Evolutionary conservation across 2,113 vertebrate genomes (phyloP), one percentile per base, ranked within the genome.

Genomic region (Cephalophus harveyi): DNA sequence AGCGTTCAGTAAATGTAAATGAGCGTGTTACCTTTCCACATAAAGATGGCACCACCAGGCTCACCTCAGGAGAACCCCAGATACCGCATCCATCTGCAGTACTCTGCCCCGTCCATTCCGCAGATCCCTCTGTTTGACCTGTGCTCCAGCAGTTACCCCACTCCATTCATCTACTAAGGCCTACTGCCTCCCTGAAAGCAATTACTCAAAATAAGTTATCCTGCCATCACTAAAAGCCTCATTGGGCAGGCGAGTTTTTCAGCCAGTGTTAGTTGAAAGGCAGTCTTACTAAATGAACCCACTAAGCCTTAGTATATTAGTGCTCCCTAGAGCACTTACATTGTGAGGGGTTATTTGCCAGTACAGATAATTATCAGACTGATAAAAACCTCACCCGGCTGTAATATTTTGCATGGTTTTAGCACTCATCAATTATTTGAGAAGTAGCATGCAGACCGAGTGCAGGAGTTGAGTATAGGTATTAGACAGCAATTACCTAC

Each of bases 11-110:
- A 52, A 23, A 7, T 0, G 15, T 79, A 8, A 59, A 87, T 7
- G 11, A 36, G 46, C 0, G 0, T 3, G 21, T 50, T 2, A 2
- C 36, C 52, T 33, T 33, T 86, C 21, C 48, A 4, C 0, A 2
- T 12, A 16, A 13, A 5, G 30, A 27, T 0, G 28, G 17, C 74
- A 13, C 10, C 2, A 13, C 8, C 83, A 36, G 27, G 19, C 55
- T 92, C 10, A 6, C 16, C 74, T 54, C 62, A 28, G 16, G 46
- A 55, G 33, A 46, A 23, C 33, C 0, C 4, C 46, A 82, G 43
- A 9, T 17, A n/a, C 76, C 25, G 4, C 9, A 19, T 19, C 55
- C 40, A 36, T 12, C 5, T 2, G 50, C 6, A 19, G 25, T 4
- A 7, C 33, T 74, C 25, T 57, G 28, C 27, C 30, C 57, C 1